Conservation (phyloP, 2,888 invertebrate genomes). For the Sinhomidia bicolor region DNA sequence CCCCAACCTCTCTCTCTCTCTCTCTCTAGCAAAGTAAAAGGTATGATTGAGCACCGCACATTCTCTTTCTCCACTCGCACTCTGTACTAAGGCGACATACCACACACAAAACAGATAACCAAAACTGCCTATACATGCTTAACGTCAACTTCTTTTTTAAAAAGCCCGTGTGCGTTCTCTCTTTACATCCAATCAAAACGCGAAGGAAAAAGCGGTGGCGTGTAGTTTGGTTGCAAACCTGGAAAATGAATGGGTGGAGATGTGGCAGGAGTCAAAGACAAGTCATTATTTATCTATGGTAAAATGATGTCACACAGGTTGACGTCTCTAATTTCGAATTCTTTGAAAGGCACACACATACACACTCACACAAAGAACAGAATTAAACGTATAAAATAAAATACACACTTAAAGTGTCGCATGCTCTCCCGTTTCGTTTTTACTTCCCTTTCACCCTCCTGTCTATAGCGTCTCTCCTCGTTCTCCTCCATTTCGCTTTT, state of each 20-base stretch:
- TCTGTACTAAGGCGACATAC: not conserved
- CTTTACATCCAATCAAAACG: not conserved
- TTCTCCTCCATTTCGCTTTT: not conserved
- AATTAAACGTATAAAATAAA: not conserved
- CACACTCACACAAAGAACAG: not conserved
- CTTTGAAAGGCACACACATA: not conserved
- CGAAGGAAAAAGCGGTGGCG: not conserved
- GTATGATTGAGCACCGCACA: too few relatives aligned
- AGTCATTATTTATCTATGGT: constrained; percentile 61
- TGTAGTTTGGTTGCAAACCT: constrained; percentile 14
- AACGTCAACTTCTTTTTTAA: not conserved
- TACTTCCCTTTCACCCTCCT: not conserved
- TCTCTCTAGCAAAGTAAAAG: too few relatives aligned
- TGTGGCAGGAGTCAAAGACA: constrained; percentile 58
- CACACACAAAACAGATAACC: not conserved
- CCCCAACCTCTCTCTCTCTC: too few relatives aligned
- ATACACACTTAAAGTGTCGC: not conserved
- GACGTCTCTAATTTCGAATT: constrained; percentile 57
- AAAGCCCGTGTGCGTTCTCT: not conserved
- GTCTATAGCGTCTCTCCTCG: not conserved
- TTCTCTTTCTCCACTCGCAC: not conserved
- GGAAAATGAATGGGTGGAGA: constrained; percentile 53
- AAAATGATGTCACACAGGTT: constrained; percentile 59
- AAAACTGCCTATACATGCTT: not conserved
- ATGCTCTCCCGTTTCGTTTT: not conserved